Conservation (phyloP, 2,888 invertebrate species). For the Xanthorhoe designata region DNA sequence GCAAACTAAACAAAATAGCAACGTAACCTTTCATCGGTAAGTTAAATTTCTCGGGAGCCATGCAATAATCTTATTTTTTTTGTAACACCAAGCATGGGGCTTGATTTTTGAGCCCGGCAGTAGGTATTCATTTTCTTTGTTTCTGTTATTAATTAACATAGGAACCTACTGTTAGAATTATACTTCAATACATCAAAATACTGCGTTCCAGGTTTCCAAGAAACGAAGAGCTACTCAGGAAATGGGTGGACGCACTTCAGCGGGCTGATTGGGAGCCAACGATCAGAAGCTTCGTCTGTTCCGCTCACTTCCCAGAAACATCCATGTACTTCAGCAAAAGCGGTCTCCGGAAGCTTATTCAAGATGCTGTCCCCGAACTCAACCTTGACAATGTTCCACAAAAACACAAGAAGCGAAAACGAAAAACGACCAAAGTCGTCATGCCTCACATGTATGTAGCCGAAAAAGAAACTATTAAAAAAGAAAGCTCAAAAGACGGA, state of each 20-base stretch:
- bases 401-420: conserved; percentile 8
- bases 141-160: no score
- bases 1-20: conserved; percentile 1
- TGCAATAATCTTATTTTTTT: background rate
- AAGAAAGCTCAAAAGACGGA: background rate
- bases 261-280: conserved; percentile 29
- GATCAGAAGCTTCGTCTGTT: conserved; percentile 32
- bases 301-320: conserved; percentile 26
- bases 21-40: conserved; percentile 2
- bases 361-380: conserved; percentile 15
- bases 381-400: background rate
- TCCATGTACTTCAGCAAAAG: conserved; percentile 34
- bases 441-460: conserved; percentile 2
- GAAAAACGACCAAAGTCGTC: conserved; percentile 8
- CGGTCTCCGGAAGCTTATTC: conserved; percentile 23
- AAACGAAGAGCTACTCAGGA: conserved; percentile 20
- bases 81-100: no score
- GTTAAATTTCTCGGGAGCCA: background rate
- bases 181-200: no score
- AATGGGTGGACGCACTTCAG: conserved; percentile 27
- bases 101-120: no score
- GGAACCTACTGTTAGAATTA: no score
- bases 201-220: conserved; percentile 8
- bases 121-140: no score
- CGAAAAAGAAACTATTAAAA: background rate